Conservation (phyloP, 2,113 vertebrate species). For the Clarias batrachus region DNA sequence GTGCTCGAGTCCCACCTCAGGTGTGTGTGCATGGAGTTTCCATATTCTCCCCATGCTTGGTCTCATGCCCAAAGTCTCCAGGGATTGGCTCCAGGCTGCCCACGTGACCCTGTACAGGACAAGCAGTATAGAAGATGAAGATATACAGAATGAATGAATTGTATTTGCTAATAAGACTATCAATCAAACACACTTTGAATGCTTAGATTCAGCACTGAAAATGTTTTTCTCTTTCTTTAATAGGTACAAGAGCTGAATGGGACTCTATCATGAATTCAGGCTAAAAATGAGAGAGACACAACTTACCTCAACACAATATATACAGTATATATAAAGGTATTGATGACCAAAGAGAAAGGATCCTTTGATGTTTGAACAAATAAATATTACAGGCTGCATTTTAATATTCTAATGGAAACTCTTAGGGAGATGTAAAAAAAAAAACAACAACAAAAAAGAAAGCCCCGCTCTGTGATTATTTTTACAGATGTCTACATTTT, state of each 20-base stretch:
- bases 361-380: not conserved
- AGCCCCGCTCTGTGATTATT: not conserved
- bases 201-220: not conserved
- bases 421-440: not conserved
- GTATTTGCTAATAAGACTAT: not conserved
- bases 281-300: not conserved
- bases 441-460: no score
- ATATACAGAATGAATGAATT: no score
- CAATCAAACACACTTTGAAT: not conserved
- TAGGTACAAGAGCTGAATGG: not conserved
- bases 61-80: no score
- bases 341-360: not conserved
- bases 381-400: not conserved
- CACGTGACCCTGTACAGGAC: no score
- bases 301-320: not conserved
- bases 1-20: no score
- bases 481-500: not conserved
- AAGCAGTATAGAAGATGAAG: no score
- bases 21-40: no score
- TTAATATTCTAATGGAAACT: not conserved
- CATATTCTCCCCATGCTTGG: no score
- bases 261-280: no score
- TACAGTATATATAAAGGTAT: not conserved
- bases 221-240: no score
- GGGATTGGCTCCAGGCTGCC: no score